These are phyloP conservation scores for Megaleporinus macrocephalus DNA, from an alignment of 2,113 vertebrate species.

Conservation along the genomic window DNA sequence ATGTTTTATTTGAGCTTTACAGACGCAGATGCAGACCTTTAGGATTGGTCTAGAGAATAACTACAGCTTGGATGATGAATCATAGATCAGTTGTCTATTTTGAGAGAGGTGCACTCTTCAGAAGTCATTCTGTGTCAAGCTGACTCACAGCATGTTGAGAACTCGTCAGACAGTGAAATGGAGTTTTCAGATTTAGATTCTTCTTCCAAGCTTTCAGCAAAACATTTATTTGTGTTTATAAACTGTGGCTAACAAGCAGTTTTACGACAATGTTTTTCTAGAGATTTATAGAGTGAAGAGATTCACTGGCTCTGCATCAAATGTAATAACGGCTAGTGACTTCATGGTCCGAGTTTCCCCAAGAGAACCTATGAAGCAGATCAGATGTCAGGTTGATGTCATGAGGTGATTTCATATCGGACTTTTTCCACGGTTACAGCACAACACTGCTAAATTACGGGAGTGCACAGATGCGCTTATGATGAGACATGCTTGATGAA, in stretches of 20 bases:
- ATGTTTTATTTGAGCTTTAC: not conserved
- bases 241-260: not conserved
- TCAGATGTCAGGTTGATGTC: slow-evolving; percentile 56
- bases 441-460: slow-evolving; percentile 61
- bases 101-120: slow-evolving; percentile 3
- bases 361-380: slow-evolving; percentile 48
- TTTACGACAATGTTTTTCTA: not conserved
- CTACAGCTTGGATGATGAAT: slow-evolving; percentile 26
- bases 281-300: slow-evolving; percentile 4
- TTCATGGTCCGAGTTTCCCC: slow-evolving; percentile 36
- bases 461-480: not conserved
- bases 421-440: slow-evolving; percentile 66
- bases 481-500: not conserved
- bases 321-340: slow-evolving; percentile 16
- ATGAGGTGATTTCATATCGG: slow-evolving; percentile 64
- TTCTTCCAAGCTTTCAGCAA: not conserved
- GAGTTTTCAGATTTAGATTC: not conserved
- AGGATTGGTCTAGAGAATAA: slow-evolving; percentile 7
- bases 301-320: slow-evolving; percentile 21
- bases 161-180: slow-evolving; percentile 13
- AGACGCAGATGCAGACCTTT: not conserved
- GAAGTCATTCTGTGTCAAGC: not conserved
- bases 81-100: slow-evolving; percentile 17
- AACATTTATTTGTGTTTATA: not conserved
- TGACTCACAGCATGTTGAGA: slow-evolving; percentile 16